Conservation (phyloP, 2,888 invertebrate species). For the Chymomyza procnemis region DNA sequence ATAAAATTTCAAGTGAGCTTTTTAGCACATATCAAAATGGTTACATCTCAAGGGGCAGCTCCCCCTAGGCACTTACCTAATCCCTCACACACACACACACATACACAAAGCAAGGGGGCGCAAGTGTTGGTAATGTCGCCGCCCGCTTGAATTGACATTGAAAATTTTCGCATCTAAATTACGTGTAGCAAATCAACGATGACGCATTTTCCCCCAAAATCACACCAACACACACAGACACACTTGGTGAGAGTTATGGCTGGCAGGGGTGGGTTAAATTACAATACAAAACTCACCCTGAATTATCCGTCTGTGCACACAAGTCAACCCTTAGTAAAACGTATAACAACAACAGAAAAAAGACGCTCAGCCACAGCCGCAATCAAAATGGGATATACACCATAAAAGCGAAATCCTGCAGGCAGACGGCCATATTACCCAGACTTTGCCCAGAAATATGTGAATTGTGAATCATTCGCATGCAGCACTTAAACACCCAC, state of each 20-base stretch:
- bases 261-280: constrained; percentile 63
- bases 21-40: constrained; percentile 70
- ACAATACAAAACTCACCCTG: constrained; percentile 58
- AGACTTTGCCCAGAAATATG: not conserved
- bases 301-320: constrained; percentile 5
- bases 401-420: constrained; percentile 44
- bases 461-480: constrained; percentile 44
- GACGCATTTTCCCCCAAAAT: constrained; percentile 55
- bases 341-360: constrained; percentile 30
- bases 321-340: constrained; percentile 57
- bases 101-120: constrained; percentile 23
- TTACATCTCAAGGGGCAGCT: constrained; percentile 63
- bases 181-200: constrained; percentile 62
- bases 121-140: constrained; percentile 42
- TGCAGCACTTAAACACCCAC: not conserved
- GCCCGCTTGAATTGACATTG: constrained; percentile 60
- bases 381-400: constrained; percentile 55
- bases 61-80: not conserved
- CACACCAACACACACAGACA: constrained; percentile 6
- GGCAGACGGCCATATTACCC: constrained; percentile 31
- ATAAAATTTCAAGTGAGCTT: constrained; percentile 67
- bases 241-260: not conserved
- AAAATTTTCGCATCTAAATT: constrained; percentile 67
- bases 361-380: constrained; percentile 43
- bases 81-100: not conserved